Evolutionary conservation across 2,797 vertebrate genomes (phyloP), one percentile per base, ranked within the genome.

Genomic region (Urosaurus nigricauda): DNA sequence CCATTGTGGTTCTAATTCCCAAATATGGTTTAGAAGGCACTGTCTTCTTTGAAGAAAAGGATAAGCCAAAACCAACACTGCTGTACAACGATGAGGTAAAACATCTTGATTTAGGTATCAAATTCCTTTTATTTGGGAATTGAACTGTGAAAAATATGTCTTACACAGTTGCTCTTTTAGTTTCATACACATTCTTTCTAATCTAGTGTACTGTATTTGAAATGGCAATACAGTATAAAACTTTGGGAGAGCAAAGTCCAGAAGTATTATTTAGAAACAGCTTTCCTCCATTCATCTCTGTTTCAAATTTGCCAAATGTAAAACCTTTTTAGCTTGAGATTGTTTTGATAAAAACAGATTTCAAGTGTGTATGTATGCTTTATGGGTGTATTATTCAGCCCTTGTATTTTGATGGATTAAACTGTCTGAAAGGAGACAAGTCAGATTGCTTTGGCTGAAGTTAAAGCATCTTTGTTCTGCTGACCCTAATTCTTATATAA

Each of bases 11-110:
- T 78, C 97, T 99, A 89, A 99, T 99, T 93, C 98, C 99, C 2
- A 99, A 98, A 96, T 99, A 98, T 82, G 98, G 99, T 1, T 96
- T 99, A 94, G 99, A 99, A 97, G 99, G 99, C 87, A 98, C 98
- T 0, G 99, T 99, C 40, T 99, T 99, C 95, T 99, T 99, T 93
- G 98, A 99, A 93, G 94, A 96, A 93, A 99, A 98, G 95, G 97
- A 97, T 95, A 99, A 98, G 95, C 95, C 96, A 11, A 94, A 94
- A 19, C 98, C 97, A 84, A 96, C 83, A 13, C 95, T 99, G 56
- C 84, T 92, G 91, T 99, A 98, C 94, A 97, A 98, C 79, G 97
- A 97, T 87, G 98, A 99, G 98, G 98, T 99, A 97, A 1, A 29
- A 87, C 88, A 32, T 90, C 0, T 87, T 60, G 56, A 0, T 5